These are phyloP conservation scores for Bedellia somnulentella DNA, from an alignment of 2,888 invertebrate species.

Conservation along the genomic window DNA sequence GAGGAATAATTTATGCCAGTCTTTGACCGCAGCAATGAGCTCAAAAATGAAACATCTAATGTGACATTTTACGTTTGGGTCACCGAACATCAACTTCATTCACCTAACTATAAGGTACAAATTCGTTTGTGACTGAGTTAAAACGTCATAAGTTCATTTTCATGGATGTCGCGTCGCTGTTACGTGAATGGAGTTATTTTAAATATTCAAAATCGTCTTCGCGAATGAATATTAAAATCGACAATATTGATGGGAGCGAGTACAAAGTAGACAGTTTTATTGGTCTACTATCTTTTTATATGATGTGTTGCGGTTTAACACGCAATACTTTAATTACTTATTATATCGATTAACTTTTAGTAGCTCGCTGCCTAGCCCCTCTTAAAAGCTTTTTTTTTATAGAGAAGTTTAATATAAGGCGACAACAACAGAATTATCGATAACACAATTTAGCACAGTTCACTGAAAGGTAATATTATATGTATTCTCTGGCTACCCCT, in stretches of 20 bases:
- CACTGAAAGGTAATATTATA: no score
- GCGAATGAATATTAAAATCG: slow-evolving; percentile 10
- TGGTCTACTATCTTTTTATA: no score
- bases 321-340: no score
- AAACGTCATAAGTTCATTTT: slow-evolving; percentile 8
- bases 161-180: slow-evolving; percentile 14
- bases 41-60: slow-evolving; percentile 4
- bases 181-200: slow-evolving; percentile 18
- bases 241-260: slow-evolving; percentile 16
- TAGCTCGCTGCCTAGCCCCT: no score
- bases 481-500: no score
- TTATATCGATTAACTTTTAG: no score
- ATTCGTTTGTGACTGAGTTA: not conserved
- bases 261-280: no score
- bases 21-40: slow-evolving; percentile 20
- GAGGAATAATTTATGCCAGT: slow-evolving; percentile 24
- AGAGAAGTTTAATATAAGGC: no score
- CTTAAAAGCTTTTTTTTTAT: no score
- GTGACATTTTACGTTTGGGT: not conserved
- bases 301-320: no score
- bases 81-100: not conserved
- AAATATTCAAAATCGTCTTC: slow-evolving; percentile 19
- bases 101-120: not conserved
- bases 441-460: no score
- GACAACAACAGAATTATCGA: no score